Evolutionary conservation across 2,797 vertebrate species (phyloP).

Genomic region (Leptodactylus fallax): DNA sequence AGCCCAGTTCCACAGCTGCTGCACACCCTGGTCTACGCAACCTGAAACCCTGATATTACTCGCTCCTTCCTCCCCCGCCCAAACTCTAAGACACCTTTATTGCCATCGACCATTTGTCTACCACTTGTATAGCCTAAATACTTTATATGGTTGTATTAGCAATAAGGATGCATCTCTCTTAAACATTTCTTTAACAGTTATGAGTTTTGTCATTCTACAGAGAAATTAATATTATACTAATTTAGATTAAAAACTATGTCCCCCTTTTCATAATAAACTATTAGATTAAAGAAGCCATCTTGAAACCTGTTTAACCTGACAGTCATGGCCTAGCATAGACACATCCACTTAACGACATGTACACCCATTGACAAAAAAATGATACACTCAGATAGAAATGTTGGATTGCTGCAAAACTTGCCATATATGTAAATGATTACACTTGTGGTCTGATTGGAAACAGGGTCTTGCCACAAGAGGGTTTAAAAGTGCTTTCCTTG

Average conservation of each 20-base stretch:
- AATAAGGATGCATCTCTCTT: background rate
- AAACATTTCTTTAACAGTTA: background rate
- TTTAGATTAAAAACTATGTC: background rate
- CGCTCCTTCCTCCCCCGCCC: background rate
- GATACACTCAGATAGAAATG: too few relatives aligned
- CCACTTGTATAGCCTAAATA: constrained; percentile 1
- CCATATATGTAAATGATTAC: too few relatives aligned
- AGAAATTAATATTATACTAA: background rate
- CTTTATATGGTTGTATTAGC: background rate
- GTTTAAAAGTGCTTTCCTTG: too few relatives aligned
- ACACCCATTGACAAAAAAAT: too few relatives aligned
- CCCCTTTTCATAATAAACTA: background rate
- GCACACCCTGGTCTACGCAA: constrained; percentile 21
- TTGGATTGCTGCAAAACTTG: too few relatives aligned
- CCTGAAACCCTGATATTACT: constrained; percentile 10
- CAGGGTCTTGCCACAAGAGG: too few relatives aligned
- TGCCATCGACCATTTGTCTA: constrained; percentile 13
- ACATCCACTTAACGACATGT: too few relatives aligned
- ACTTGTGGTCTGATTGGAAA: too few relatives aligned
- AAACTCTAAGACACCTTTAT: constrained; percentile 14
- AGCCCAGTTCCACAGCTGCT: constrained; percentile 47
- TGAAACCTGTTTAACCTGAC: too few relatives aligned
- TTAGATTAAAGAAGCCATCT: too few relatives aligned
- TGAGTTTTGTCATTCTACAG: background rate
- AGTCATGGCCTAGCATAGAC: too few relatives aligned